These are phyloP conservation scores for Callipepla squamata DNA, from an alignment of 2,113 vertebrate genomes.

Conservation along the genomic window DNA sequence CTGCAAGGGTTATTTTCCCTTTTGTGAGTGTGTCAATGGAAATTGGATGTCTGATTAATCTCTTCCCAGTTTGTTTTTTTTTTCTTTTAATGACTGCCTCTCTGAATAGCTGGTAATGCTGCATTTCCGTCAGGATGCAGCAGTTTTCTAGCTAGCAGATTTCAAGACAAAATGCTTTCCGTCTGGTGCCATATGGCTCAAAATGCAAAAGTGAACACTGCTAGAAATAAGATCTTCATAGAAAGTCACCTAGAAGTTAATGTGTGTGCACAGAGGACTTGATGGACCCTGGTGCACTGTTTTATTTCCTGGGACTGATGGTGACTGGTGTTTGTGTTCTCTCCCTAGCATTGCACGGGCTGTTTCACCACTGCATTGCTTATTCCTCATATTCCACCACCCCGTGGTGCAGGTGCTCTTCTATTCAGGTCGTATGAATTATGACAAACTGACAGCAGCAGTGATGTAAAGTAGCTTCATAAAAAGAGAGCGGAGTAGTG, in stretches of 20 bases:
- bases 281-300: not conserved
- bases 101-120: not conserved
- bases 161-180: constrained; percentile 55
- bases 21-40: not conserved
- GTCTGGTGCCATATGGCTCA: constrained; percentile 63
- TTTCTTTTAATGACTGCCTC: not conserved
- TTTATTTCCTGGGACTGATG: not conserved
- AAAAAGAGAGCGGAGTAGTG: not conserved
- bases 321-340: not conserved
- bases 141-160: constrained; percentile 47
- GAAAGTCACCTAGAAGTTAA: constrained; percentile 35
- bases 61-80: not conserved
- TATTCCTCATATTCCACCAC: not conserved
- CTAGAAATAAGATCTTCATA: constrained; percentile 54
- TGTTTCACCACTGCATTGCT: not conserved
- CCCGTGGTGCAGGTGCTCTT: not conserved
- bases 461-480: not conserved
- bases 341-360: not conserved
- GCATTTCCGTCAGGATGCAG: constrained; percentile 27
- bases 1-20: not conserved
- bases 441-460: not conserved
- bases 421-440: not conserved
- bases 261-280: not conserved
- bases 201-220: constrained; percentile 52
- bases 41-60: not conserved